phyloP scores from a whole-genome alignment of 2,113 vertebrate species.

The Ailurus styani region DNA sequence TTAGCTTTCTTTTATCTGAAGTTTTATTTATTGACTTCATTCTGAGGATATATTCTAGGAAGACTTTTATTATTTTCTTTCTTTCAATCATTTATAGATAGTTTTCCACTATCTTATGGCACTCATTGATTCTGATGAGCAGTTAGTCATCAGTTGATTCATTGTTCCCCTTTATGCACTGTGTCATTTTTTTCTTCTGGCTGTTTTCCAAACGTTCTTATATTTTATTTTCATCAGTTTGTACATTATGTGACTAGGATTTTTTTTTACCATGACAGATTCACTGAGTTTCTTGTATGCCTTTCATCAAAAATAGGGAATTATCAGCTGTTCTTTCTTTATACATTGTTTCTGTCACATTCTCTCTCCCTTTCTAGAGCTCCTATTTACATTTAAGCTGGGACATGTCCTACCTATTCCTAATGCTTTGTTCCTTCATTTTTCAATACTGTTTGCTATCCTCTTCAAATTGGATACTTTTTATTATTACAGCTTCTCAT shows the following conservation, averaged over 20 bases:
- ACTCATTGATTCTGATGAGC: not conserved
- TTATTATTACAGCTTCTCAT: not conserved
- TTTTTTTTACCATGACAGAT: not conserved
- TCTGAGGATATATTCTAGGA: not conserved
- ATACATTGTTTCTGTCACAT: not conserved
- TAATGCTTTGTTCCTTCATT: not conserved
- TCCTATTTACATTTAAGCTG: not conserved
- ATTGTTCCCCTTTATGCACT: not conserved
- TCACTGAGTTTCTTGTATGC: not conserved
- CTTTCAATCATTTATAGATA: not conserved
- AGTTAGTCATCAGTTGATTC: not conserved
- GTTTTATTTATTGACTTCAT: not conserved
- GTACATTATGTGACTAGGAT: not conserved
- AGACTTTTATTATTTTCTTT: not conserved
- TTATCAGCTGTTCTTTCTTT: not conserved
- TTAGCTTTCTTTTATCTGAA: not conserved
- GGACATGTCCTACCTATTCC: not conserved
- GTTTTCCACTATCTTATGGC: not conserved
- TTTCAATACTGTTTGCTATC: not conserved
- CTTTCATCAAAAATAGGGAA: not conserved
- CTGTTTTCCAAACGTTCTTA: not conserved
- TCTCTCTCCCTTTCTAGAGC: not conserved
- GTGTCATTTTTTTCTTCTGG: not conserved
- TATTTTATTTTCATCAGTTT: not conserved
- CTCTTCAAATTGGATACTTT: not conserved